Evolutionary conservation across 53 echinoderm and acorn worm species (phyloP), one percentile per base, ranked within the genome.

Genomic region (Henricia sp.): DNA sequence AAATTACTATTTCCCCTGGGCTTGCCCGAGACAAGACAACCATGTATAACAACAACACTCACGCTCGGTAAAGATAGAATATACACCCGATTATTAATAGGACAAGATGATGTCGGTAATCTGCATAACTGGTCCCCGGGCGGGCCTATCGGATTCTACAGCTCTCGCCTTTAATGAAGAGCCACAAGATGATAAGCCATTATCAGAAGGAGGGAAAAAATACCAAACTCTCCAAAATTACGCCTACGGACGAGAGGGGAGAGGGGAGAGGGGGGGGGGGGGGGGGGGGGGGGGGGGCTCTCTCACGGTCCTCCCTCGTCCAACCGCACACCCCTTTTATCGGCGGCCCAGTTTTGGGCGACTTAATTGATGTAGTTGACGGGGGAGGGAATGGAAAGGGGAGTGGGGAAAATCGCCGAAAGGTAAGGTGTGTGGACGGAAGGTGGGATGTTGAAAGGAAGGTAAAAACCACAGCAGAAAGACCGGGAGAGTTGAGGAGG

Each of bases 101-200:
- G 57, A 80, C 80, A 80, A 80, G 80, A 64, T 28, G 63, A 64
- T 33, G 63, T 64, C 50, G 80, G 80, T 80, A 40, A 64, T 80
- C 57, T 64, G 64, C 76, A 63, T 80, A 80, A 48, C 48, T 80
- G 80, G 80, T 80, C 80, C 80, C 80, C 63, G 38, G 64, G 80
- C 62, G 14, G 29, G 41, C 40, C 62, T 57, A 80, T 80, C 80
- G 63, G 65, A 80, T 64, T 80, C 58, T 76, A 76, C 57, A 38
- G 32, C 53, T 25, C 34, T 52, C 73, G 43, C 54, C 54, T 12
- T 12, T 52, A 73, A 53, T 36, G 73, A 73, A 53, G 73, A 54
- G 73, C 33, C 35, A 3, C 14, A 34, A 37, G 53, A 74, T 39
- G 63, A 27, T 10, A 35, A 19, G 34, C 1, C 9, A 0, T 32